A percentile compares a stretch with the other conserved stretches of the same genome.
Conservation (phyloP, 1,140 invertebrate species). For the Tenebrio molitor region DNA sequence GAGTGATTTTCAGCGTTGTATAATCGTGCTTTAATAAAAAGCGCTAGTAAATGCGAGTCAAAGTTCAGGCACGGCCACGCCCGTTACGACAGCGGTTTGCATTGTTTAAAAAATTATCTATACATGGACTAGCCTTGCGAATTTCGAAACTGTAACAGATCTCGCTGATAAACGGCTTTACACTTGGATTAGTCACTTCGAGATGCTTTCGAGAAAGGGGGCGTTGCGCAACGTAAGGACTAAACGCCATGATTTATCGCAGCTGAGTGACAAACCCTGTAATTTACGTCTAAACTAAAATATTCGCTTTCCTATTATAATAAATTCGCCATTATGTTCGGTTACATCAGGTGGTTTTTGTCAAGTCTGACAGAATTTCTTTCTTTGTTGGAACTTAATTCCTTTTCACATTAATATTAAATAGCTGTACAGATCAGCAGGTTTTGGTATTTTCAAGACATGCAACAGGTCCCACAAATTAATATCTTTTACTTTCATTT, state of each 20-base stretch:
- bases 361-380: neutral
- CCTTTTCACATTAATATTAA: neutral
- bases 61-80: constrained; percentile 20
- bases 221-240: too few species aligned
- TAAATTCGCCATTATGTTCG: neutral
- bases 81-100: constrained; percentile 5
- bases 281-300: neutral
- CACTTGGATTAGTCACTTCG: too few species aligned
- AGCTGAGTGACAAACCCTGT: neutral
- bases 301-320: neutral
- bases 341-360: neutral
- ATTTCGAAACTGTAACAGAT: constrained; percentile 21
- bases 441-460: neutral
- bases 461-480: too few species aligned
- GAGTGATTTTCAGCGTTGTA: constrained; percentile 22
- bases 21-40: constrained; percentile 3
- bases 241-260: neutral
- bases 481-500: too few species aligned
- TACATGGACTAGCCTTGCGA: constrained; percentile 7
- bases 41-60: constrained; percentile 12
- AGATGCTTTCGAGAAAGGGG: too few species aligned
- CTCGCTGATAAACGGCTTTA: too few species aligned
- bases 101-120: neutral
- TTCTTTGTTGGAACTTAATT: neutral
- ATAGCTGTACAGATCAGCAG: neutral